phyloP scores from a whole-genome alignment of 2,113 vertebrate genomes.

The Barbus barbus region DNA sequence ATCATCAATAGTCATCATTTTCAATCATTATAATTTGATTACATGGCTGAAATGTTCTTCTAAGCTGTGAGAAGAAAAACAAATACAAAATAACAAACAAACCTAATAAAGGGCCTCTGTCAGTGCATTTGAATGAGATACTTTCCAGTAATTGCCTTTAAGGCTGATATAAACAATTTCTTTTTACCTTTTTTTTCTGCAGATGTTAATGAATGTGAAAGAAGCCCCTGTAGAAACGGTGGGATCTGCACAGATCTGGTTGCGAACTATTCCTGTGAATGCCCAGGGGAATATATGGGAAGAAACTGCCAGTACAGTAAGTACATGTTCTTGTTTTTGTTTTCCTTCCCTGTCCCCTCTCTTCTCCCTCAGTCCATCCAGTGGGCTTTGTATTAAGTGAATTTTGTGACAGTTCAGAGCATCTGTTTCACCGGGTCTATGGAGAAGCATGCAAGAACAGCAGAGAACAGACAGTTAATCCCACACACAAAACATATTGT shows the following conservation, averaged over 20 bases:
- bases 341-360: neutral
- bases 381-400: constrained; percentile 12
- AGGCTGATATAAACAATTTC: constrained; percentile 49
- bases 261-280: constrained; percentile 98
- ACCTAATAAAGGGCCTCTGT: constrained; percentile 61
- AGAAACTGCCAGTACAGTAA: constrained; percentile 97
- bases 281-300: constrained; percentile 98
- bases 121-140: constrained; percentile 65
- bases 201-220: constrained; percentile 98
- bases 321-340: constrained; percentile 61
- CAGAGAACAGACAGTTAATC: neutral
- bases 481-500: neutral
- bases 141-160: constrained; percentile 60
- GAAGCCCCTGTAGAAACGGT: constrained; percentile 92
- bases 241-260: constrained; percentile 94
- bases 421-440: neutral
- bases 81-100: constrained; percentile 59
- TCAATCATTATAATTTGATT: constrained; percentile 50
- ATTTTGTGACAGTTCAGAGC: constrained; percentile 23
- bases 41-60: constrained; percentile 58
- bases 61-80: constrained; percentile 48
- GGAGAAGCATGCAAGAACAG: neutral
- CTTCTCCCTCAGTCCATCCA: neutral
- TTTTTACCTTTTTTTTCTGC: constrained; percentile 57
- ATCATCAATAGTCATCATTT: constrained; percentile 19